These are phyloP conservation scores for Acipenser transmontanus DNA, from an alignment of 2,797 vertebrate species.

Conservation along the genomic window DNA sequence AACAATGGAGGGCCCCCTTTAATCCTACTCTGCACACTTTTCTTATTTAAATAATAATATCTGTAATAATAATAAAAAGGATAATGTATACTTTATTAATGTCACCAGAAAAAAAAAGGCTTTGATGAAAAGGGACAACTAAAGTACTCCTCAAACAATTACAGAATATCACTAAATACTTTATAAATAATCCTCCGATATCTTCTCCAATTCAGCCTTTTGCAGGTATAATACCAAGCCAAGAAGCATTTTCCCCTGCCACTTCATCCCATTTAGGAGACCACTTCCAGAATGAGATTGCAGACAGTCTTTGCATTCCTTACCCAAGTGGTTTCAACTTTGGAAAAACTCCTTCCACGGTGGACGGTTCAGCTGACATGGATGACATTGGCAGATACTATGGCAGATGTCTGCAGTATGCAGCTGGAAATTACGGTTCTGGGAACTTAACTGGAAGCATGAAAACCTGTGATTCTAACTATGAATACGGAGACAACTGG, in stretches of 20 bases:
- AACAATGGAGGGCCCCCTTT: too few relatives aligned
- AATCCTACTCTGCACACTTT: too few relatives aligned
- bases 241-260: neutral
- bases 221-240: neutral
- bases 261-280: neutral
- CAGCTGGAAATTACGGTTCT: neutral
- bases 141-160: too few relatives aligned
- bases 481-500: constrained; percentile 24
- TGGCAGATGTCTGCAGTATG: constrained; percentile 32
- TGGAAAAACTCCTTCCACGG: neutral
- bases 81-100: too few relatives aligned
- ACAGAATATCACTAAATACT: too few relatives aligned
- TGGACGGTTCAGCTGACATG: neutral
- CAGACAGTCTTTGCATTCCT: constrained; percentile 26
- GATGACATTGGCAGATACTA: constrained; percentile 24
- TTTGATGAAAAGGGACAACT: too few relatives aligned
- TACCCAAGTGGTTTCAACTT: constrained; percentile 34
- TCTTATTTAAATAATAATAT: too few relatives aligned
- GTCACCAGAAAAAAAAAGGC: too few relatives aligned
- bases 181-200: too few relatives aligned
- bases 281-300: neutral
- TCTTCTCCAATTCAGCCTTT: neutral
- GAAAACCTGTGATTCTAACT: too few relatives aligned
- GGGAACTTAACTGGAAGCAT: too few relatives aligned
- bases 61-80: too few relatives aligned